Percentiles rank a stretch among this genome's conserved stretches.
Conservation (phyloP, 1,140 invertebrate species). For the Theocolax elegans region DNA sequence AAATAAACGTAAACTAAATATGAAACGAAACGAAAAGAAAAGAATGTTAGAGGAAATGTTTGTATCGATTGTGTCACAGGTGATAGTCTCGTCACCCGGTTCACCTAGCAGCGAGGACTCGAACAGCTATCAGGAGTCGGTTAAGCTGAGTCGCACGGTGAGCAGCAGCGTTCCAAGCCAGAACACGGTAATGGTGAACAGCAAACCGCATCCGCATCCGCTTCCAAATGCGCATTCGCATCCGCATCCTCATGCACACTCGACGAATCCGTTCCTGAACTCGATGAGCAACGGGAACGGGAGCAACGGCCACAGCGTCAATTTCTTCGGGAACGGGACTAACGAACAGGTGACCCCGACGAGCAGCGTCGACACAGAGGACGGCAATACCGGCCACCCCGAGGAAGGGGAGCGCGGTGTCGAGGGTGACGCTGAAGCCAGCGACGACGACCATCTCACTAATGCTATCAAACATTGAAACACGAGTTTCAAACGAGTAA, state of each 20-base stretch:
- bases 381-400: constrained; percentile 65
- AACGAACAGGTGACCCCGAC: constrained; percentile 71
- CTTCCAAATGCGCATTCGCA: no score
- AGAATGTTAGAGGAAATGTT: no score
- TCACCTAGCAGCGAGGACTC: constrained; percentile 77
- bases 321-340: constrained; percentile 51
- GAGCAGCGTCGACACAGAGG: constrained; percentile 72
- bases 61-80: constrained; percentile 66
- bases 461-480: constrained; percentile 47
- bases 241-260: constrained; percentile 23
- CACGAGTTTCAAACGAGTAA: neutral
- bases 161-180: neutral
- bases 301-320: constrained; percentile 48
- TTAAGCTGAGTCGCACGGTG: constrained; percentile 63
- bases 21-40: no score
- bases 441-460: constrained; percentile 65
- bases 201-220: neutral
- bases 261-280: constrained; percentile 58
- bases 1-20: no score
- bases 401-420: constrained; percentile 69
- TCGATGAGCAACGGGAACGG: constrained; percentile 54
- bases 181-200: neutral
- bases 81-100: constrained; percentile 80
- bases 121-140: constrained; percentile 75
- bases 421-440: constrained; percentile 72